These are phyloP conservation scores for Hapalemur alaotrensis DNA, from an alignment of 2,797 vertebrate species.

Conservation along the genomic window DNA sequence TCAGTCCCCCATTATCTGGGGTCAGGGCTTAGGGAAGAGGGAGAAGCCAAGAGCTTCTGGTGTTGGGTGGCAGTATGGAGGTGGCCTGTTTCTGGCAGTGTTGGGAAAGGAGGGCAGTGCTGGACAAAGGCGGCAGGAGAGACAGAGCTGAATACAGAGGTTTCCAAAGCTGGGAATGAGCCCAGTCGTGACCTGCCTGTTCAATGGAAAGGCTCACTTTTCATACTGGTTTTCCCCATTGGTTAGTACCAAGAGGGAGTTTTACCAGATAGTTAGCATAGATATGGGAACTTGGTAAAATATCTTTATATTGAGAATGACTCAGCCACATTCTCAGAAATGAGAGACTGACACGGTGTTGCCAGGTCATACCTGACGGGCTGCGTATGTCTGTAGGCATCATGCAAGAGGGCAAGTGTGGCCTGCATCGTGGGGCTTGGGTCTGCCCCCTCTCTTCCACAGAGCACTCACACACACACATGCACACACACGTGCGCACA, in stretches of 20 bases:
- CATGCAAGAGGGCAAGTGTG: neutral
- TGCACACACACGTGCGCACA: neutral
- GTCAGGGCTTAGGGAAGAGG: neutral
- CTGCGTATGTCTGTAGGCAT: neutral
- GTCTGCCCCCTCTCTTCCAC: neutral
- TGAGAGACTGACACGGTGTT: accelerated
- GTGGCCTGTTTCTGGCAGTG: neutral
- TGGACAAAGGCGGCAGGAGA: accelerated
- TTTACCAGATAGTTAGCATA: neutral
- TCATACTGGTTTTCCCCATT: neutral
- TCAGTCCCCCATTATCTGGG: neutral
- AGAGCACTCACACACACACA: no score
- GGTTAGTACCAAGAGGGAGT: neutral
- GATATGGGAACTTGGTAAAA: neutral
- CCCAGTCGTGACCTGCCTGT: neutral
- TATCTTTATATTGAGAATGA: neutral
- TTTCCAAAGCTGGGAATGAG: neutral
- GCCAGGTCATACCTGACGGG: neutral
- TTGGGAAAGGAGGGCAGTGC: neutral
- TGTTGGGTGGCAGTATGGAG: neutral
- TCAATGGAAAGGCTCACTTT: neutral
- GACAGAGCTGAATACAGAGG: neutral
- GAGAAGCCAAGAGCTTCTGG: neutral
- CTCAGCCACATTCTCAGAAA: neutral
- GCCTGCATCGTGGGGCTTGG: neutral